Percentiles rank a stretch among this genome's conserved stretches.
Conservation (phyloP, 2,888 invertebrate species). For the Dascillus cervinus region DNA sequence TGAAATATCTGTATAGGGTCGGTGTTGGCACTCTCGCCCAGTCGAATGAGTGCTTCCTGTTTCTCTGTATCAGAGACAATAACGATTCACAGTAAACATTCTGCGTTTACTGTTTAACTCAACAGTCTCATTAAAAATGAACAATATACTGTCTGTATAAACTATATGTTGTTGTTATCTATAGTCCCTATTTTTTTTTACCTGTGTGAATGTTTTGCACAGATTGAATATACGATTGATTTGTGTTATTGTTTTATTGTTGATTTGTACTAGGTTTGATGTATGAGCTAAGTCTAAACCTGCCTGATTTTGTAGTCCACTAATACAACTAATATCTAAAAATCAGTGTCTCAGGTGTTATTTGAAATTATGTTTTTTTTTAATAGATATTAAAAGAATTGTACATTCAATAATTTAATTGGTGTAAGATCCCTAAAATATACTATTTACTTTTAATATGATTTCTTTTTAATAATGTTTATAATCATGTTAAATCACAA, state of each 20-base stretch:
- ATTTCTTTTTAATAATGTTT: too few species aligned
- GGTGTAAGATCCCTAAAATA: too few species aligned
- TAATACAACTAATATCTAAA: conserved; percentile 11
- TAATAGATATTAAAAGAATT: too few species aligned
- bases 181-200: conserved; percentile 31
- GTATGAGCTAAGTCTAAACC: conserved; percentile 15
- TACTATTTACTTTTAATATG: too few species aligned
- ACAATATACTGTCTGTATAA: conserved; percentile 30
- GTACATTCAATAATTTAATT: too few species aligned
- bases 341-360: not conserved
- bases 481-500: too few species aligned
- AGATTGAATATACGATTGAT: conserved; percentile 20
- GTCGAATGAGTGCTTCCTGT: conserved; percentile 15
- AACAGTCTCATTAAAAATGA: conserved; percentile 13
- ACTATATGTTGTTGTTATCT: conserved; percentile 36
- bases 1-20: conserved; percentile 85
- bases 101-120: conserved; percentile 14
- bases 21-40: conserved; percentile 40
- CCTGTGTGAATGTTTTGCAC: conserved; percentile 25
- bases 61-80: conserved; percentile 27
- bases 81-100: conserved; percentile 17
- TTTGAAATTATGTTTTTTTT: too few species aligned
- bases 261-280: conserved; percentile 22
- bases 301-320: conserved; percentile 20
- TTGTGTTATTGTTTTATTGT: conserved; percentile 29